A percentile compares a stretch with the other conserved stretches of the same genome.
These are phyloP conservation scores for Fratercula arctica DNA, from an alignment of 2,797 vertebrate genomes.

Conservation along the genomic window DNA sequence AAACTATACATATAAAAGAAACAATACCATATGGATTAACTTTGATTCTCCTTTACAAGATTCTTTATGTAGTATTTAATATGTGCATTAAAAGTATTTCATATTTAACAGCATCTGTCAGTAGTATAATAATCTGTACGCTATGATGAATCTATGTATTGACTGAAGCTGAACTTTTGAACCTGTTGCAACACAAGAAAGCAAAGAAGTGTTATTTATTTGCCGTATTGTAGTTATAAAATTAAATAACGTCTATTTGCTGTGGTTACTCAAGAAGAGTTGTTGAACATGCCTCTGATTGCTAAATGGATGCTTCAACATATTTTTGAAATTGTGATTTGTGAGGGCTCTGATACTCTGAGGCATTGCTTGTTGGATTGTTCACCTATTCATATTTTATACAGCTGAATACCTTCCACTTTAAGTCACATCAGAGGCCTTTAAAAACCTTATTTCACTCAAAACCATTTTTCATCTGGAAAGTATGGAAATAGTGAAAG, in stretches of 20 bases:
- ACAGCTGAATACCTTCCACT: constrained; percentile 49
- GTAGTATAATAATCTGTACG: constrained; percentile 13
- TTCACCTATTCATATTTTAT: constrained; percentile 71
- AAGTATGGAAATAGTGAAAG: not conserved
- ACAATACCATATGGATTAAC: not conserved
- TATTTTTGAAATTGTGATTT: constrained; percentile 71
- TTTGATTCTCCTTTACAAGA: not conserved
- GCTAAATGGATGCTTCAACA: constrained; percentile 67
- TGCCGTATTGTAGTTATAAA: constrained; percentile 71
- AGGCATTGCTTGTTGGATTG: constrained; percentile 62
- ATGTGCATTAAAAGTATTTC: constrained; percentile 53
- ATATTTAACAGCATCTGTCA: constrained; percentile 59
- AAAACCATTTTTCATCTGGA: constrained; percentile 38
- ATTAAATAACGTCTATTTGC: constrained; percentile 71
- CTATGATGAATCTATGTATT: constrained; percentile 54
- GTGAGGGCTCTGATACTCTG: constrained; percentile 47
- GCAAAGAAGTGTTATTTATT: constrained; percentile 71
- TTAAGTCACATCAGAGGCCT: constrained; percentile 63
- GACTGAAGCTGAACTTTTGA: constrained; percentile 74
- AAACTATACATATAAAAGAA: not conserved
- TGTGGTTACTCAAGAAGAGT: constrained; percentile 64
- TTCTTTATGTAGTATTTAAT: constrained; percentile 12
- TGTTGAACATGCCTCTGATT: constrained; percentile 63
- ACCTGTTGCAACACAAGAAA: constrained; percentile 69
- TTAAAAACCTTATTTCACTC: constrained; percentile 53